These are phyloP conservation scores for Fistularia commersonii DNA, from an alignment of 2,797 vertebrate species.

Conservation along the genomic window DNA sequence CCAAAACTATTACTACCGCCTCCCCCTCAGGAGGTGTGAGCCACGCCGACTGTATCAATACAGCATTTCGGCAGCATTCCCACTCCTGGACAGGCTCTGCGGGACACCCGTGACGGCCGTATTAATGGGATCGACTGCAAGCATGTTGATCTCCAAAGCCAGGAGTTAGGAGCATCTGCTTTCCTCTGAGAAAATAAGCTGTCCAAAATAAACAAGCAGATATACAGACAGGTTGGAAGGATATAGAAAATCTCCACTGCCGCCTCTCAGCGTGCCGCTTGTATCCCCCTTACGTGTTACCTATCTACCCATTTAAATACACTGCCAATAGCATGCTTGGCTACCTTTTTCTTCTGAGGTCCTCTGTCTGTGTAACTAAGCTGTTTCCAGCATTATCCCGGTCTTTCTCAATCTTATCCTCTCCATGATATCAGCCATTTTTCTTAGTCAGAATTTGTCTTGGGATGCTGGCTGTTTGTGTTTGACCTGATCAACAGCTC, in stretches of 20 bases:
- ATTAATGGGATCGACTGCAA: conserved; percentile 70
- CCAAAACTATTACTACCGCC: conserved; percentile 37
- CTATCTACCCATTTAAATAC: conserved; percentile 62
- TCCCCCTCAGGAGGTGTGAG: conserved; percentile 42
- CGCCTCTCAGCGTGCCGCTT: conserved; percentile 43
- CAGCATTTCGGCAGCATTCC: conserved; percentile 57
- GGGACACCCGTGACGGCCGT: conserved; percentile 51
- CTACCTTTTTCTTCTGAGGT: conserved; percentile 41
- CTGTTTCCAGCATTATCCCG: conserved; percentile 21
- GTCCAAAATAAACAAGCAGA: conserved; percentile 73
- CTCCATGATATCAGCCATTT: conserved; percentile 38
- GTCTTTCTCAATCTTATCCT: conserved; percentile 21
- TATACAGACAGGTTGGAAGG: conserved; percentile 53
- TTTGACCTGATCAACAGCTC: conserved; percentile 63
- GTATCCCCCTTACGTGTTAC: conserved; percentile 52
- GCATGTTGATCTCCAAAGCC: conserved; percentile 65
- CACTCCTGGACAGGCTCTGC: conserved; percentile 55
- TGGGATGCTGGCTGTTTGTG: conserved; percentile 55
- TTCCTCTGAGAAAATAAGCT: conserved; percentile 65
- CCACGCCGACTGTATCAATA: conserved; percentile 51
- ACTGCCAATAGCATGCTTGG: conserved; percentile 37
- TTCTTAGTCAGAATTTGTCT: conserved; percentile 54
- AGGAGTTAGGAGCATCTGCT: conserved; percentile 77
- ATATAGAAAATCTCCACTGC: conserved; percentile 46
- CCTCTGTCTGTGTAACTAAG: conserved; percentile 51